A percentile compares a stretch with the other conserved stretches of the same genome.
phyloP scores from a whole-genome alignment of 2,888 invertebrate genomes.

The Elegia similella region DNA sequence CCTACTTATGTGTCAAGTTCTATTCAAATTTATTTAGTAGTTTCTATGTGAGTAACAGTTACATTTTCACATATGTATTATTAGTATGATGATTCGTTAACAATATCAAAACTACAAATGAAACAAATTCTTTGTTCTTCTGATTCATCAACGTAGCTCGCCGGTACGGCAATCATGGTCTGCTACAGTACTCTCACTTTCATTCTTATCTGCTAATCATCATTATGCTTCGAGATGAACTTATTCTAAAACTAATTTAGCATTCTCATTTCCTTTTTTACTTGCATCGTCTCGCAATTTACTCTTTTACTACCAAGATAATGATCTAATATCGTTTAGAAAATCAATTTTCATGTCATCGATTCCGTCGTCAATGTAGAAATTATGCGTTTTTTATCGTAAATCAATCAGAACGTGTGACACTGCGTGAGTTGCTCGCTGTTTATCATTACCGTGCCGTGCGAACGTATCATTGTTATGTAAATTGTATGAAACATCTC shows the following conservation, averaged over 20 bases:
- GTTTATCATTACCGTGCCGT: constrained; percentile 8
- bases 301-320: neutral
- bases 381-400: constrained; percentile 3
- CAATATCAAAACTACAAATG: neutral
- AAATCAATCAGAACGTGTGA: constrained; percentile 13
- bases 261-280: constrained; percentile 1
- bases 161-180: neutral
- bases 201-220: constrained; percentile 27
- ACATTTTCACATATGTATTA: too few species aligned
- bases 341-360: constrained; percentile 4
- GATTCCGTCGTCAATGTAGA: neutral
- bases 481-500: constrained; percentile 1
- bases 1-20: too few species aligned
- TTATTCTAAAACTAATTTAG: constrained; percentile 20
- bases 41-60: too few species aligned
- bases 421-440: constrained; percentile 4
- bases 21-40: too few species aligned
- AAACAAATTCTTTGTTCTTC: neutral
- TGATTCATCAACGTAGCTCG: neutral
- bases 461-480: constrained; percentile 11
- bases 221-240: constrained; percentile 29
- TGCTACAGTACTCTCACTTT: constrained; percentile 31
- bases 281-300: neutral
- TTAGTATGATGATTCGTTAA: too few species aligned
- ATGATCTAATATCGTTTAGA: neutral